Evolutionary conservation across 2,797 vertebrate genomes (phyloP).

Genomic region (Anguilla megastoma): DNA sequence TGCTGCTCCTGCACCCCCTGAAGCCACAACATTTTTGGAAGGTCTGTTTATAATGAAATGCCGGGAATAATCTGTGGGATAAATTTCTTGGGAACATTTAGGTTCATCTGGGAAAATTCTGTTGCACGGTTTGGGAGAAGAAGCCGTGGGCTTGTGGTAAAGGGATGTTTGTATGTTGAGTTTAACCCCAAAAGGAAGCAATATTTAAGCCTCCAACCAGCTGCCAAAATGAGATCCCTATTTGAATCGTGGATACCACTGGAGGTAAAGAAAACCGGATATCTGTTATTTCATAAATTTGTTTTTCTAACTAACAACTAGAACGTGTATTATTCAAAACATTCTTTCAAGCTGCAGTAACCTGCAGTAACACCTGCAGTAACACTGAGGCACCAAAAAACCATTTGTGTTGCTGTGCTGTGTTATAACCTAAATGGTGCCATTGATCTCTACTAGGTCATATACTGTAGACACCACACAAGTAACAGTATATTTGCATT

Average conservation of each 20-base stretch:
- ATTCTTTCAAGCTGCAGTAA: not conserved
- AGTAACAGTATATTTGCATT: not conserved
- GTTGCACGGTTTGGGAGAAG: not conserved
- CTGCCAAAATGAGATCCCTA: not conserved
- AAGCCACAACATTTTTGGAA: constrained; percentile 46
- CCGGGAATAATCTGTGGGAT: constrained; percentile 20
- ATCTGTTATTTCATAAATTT: not conserved
- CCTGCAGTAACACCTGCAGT: not conserved
- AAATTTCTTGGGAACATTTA: constrained; percentile 33
- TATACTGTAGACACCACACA: not conserved
- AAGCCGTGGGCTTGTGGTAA: not conserved
- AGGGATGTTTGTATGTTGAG: not conserved
- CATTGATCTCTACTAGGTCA: no score
- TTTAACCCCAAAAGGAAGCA: constrained; percentile 20
- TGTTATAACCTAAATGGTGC: not conserved
- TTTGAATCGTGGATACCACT: not conserved
- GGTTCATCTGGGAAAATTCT: constrained; percentile 11
- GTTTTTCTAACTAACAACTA: not conserved
- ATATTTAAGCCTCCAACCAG: not conserved
- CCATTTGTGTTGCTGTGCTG: not conserved
- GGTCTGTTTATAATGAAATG: constrained; percentile 33
- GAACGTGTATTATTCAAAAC: not conserved
- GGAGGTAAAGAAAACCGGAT: not conserved
- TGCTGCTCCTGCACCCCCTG: constrained; percentile 21
- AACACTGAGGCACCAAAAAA: not conserved